Evolutionary conservation across 2,113 vertebrate species (phyloP).

Genomic region (Eurypyga helias): DNA sequence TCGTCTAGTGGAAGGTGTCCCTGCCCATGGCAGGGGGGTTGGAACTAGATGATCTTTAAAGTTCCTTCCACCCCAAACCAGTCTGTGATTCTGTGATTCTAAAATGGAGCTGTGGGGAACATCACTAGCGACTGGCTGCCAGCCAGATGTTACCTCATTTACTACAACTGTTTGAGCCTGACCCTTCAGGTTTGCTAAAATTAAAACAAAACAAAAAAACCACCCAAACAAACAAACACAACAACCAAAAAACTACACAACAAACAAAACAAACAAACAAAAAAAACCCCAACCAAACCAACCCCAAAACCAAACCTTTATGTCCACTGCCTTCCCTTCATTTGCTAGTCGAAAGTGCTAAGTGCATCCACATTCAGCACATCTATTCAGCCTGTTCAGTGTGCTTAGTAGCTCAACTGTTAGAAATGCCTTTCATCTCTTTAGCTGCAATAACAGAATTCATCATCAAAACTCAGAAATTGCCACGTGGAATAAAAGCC

Average conservation of each 20-base stretch:
- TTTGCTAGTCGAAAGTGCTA: background rate
- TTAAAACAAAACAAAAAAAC: fast-evolving
- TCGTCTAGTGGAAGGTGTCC: too few species aligned
- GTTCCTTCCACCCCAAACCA: too few species aligned
- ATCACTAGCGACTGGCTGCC: background rate
- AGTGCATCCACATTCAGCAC: background rate
- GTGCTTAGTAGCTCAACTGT: background rate
- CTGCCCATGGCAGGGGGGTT: too few species aligned
- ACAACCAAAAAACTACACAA: too few species aligned
- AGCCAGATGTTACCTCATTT: background rate
- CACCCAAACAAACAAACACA: too few species aligned
- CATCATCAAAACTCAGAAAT: background rate
- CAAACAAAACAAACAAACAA: too few species aligned
- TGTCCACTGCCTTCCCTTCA: background rate
- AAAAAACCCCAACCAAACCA: too few species aligned
- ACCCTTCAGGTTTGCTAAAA: background rate
- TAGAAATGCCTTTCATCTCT: background rate
- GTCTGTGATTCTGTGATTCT: too few species aligned
- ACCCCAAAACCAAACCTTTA: too few species aligned
- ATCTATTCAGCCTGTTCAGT: background rate
- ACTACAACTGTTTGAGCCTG: fast-evolving
- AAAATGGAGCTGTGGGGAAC: background rate
- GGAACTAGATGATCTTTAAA: too few species aligned
- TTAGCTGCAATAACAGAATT: background rate
- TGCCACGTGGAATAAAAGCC: background rate